Percentiles rank a stretch among this genome's conserved stretches.
Evolutionary conservation across 2,113 vertebrate species (phyloP).

Genomic region (Sylvietta virens): DNA sequence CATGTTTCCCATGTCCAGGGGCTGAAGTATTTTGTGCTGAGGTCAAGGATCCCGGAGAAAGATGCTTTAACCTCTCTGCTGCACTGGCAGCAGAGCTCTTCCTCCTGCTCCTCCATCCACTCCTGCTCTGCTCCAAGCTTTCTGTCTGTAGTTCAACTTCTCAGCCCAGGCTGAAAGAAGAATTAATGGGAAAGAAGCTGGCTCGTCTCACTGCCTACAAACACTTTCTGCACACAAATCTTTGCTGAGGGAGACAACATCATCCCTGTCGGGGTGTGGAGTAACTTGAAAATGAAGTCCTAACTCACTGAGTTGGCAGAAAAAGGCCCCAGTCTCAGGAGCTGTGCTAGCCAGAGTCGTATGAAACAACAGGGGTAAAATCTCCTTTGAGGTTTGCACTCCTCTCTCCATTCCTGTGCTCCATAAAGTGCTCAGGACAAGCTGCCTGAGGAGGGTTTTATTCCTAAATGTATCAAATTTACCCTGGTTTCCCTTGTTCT

Average conservation of each 20-base stretch:
- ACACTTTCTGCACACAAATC: not conserved
- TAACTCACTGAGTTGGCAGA: not conserved
- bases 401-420: fast-evolving
- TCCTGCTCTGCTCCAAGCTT: not conserved
- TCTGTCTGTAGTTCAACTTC: not conserved
- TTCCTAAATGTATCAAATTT: not conserved
- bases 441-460: not conserved
- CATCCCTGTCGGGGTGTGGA: not conserved
- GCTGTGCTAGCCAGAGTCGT: not conserved
- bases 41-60: not conserved
- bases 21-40: not conserved
- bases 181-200: not conserved
- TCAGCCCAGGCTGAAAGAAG: not conserved
- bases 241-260: not conserved
- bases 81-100: not conserved
- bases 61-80: not conserved
- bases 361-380: not conserved
- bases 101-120: not conserved
- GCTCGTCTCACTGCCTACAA: not conserved
- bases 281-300: not conserved
- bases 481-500: not conserved
- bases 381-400: not conserved
- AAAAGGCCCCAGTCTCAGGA: not conserved
- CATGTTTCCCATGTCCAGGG: fast-evolving
- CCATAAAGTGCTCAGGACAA: not conserved